A percentile compares a stretch with the other conserved stretches of the same genome.
Evolutionary conservation across 2,113 vertebrate genomes (phyloP).

Genomic region (Andinoacara biseriatus): DNA sequence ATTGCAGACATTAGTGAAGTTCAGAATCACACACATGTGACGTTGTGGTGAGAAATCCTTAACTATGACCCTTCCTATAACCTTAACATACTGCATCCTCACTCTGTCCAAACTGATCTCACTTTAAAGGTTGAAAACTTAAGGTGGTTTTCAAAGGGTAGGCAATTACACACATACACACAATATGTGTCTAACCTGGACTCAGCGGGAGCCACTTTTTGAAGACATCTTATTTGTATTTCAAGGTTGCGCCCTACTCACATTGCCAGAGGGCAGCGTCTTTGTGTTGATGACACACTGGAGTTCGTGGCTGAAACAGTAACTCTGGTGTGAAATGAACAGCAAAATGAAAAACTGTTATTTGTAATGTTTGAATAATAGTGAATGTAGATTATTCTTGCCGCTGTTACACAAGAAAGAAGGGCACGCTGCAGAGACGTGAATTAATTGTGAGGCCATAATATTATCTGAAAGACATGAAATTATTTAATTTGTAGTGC

Average conservation of each 20-base stretch:
- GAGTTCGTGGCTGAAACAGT: slow-evolving; percentile 19
- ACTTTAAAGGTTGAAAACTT: slow-evolving; percentile 53
- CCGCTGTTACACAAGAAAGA: background rate
- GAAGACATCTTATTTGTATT: slow-evolving; percentile 64
- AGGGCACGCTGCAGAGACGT: background rate
- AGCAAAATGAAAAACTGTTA: slow-evolving; percentile 9
- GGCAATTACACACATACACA: slow-evolving; percentile 20
- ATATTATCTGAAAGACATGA: slow-evolving; percentile 8
- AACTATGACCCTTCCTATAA: background rate
- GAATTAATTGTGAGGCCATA: background rate
- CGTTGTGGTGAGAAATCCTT: slow-evolving; percentile 5
- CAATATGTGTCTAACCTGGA: slow-evolving; percentile 5
- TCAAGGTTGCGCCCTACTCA: slow-evolving; percentile 57
- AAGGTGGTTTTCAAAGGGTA: slow-evolving; percentile 54
- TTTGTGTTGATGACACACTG: slow-evolving; percentile 52
- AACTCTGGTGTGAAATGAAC: background rate
- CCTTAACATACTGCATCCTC: slow-evolving; percentile 32
- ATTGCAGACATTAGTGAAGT: background rate
- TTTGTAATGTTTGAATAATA: background rate
- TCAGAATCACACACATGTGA: background rate
- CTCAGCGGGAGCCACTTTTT: slow-evolving; percentile 42
- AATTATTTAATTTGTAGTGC: slow-evolving; percentile 1
- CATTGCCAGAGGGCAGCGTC: slow-evolving; percentile 52
- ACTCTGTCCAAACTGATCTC: slow-evolving; percentile 50
- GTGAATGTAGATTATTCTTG: background rate